Percentiles rank a stretch among this genome's conserved stretches.
Conservation (phyloP, 2,113 vertebrate species). For the Struthidea cinerea region DNA sequence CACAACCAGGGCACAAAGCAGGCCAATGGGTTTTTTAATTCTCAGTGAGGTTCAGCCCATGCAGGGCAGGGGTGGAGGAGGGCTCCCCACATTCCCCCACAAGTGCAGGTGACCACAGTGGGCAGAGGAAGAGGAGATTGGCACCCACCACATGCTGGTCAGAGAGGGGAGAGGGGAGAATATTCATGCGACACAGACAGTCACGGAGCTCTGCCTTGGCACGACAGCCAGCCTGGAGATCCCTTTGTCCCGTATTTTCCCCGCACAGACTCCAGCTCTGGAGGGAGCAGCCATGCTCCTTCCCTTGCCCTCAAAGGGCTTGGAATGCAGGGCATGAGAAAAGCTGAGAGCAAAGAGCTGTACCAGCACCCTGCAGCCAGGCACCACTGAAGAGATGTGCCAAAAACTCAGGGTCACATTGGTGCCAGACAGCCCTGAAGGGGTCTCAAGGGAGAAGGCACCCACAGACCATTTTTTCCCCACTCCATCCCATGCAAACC, state of each 20-base stretch:
- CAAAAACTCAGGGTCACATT: not conserved
- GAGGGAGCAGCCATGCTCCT: not conserved
- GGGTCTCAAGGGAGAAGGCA: not conserved
- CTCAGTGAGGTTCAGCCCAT: not conserved
- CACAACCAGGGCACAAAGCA: not conserved
- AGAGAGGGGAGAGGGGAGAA: not conserved
- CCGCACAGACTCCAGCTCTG: not conserved
- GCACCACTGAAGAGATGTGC: not conserved
- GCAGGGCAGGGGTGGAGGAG: not conserved
- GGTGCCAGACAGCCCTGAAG: not conserved
- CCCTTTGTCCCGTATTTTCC: not conserved
- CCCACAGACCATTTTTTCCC: accelerated
- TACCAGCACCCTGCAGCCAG: not conserved
- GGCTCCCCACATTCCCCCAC: not conserved
- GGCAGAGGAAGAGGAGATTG: not conserved
- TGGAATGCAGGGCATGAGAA: not conserved
- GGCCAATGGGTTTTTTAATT: not conserved
- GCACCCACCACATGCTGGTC: not conserved
- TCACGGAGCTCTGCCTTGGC: not conserved
- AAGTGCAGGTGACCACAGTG: accelerated
- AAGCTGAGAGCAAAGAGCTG: not conserved
- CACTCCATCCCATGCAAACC: not conserved
- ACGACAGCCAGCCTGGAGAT: not conserved
- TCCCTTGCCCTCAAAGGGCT: not conserved
- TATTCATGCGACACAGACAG: not conserved